Percentiles rank a stretch among this genome's conserved stretches.
phyloP scores from a whole-genome alignment of 1,140 invertebrate genomes.

The Saccostrea cuccullata region DNA sequence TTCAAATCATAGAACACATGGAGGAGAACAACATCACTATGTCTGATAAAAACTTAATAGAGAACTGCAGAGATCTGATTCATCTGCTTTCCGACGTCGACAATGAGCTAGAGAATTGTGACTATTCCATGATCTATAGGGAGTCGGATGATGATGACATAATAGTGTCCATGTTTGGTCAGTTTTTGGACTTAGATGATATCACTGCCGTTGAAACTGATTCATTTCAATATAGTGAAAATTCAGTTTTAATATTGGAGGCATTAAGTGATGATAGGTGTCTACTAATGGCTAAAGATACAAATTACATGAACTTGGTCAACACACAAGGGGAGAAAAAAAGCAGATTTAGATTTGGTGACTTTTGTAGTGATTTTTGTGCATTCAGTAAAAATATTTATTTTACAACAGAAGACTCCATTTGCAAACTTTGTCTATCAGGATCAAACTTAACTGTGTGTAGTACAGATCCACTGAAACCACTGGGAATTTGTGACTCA shows the following conservation, averaged over 20 bases:
- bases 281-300: not conserved
- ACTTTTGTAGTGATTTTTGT: not conserved
- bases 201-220: not conserved
- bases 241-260: not conserved
- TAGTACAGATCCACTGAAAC: not conserved
- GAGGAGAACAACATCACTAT: not conserved
- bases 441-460: not conserved
- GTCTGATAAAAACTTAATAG: not conserved
- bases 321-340: not conserved
- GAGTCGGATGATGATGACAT: not conserved
- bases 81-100: not conserved
- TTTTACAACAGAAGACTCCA: not conserved
- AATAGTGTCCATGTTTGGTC: not conserved
- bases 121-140: not conserved
- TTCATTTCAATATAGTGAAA: not conserved
- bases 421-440: not conserved
- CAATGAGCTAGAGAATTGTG: not conserved
- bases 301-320: not conserved
- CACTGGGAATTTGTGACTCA: not conserved
- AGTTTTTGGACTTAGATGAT: not conserved
- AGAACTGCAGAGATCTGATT: not conserved
- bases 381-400: not conserved
- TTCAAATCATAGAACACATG: not conserved
- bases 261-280: not conserved
- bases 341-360: not conserved